phyloP scores from a whole-genome alignment of 2,113 vertebrate genomes.

The Prunella himalayana region DNA sequence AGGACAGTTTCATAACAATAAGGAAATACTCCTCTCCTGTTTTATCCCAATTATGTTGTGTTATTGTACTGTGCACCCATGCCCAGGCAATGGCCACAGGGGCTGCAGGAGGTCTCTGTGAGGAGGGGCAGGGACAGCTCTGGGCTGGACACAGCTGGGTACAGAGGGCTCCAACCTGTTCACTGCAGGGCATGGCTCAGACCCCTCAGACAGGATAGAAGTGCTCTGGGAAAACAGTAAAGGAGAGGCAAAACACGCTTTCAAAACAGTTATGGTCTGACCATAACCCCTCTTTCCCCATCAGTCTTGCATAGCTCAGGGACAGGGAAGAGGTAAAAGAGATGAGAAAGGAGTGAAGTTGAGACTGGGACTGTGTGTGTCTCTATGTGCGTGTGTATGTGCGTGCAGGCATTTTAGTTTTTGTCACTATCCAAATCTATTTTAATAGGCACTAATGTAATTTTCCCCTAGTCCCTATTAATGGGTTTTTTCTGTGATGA shows the following conservation, averaged over 20 bases:
- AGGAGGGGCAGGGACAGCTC: background rate
- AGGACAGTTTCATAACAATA: background rate
- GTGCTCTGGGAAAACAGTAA: background rate
- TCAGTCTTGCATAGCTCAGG: background rate
- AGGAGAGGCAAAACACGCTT: background rate
- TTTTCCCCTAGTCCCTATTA: background rate
- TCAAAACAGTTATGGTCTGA: background rate
- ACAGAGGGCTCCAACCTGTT: accelerated
- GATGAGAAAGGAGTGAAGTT: background rate
- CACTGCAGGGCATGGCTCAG: accelerated
- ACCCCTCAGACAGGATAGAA: background rate
- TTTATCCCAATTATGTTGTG: background rate
- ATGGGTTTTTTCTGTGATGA: accelerated
- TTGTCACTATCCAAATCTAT: background rate
- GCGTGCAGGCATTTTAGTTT: background rate
- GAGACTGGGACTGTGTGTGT: accelerated
- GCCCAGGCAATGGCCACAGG: accelerated
- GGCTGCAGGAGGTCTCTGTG: accelerated
- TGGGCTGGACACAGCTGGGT: accelerated
- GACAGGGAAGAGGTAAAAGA: background rate
- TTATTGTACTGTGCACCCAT: accelerated
- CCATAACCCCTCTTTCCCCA: background rate
- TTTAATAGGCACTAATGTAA: background rate
- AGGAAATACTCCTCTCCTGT: background rate
- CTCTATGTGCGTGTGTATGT: background rate